A percentile compares a stretch with the other conserved stretches of the same genome.
These are phyloP conservation scores for Raillietiella orientalis DNA, from an alignment of 2,888 invertebrate species.

Conservation along the genomic window DNA sequence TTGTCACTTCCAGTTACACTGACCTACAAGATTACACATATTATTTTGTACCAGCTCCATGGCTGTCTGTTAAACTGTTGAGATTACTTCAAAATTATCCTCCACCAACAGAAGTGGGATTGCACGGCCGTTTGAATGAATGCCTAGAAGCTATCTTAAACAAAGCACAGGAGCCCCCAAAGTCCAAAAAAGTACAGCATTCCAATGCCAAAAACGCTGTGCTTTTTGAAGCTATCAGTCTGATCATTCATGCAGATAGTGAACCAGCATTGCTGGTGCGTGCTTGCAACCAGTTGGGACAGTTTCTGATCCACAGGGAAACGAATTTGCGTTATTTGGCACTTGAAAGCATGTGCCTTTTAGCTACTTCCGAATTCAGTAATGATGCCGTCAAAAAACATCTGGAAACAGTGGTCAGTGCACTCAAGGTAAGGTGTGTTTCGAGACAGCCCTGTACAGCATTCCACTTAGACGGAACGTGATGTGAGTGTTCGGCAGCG, in stretches of 20 bases:
- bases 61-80: conserved; percentile 90
- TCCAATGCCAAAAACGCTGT: conserved; percentile 99
- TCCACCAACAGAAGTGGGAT: conserved; percentile 88
- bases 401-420: conserved; percentile 92
- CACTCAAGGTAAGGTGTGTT: conserved; percentile 37
- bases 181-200: conserved; percentile 99
- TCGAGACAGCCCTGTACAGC: background rate
- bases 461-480: conserved; percentile 45
- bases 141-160: conserved; percentile 92
- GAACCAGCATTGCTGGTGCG: conserved; percentile 86
- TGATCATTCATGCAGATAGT: conserved; percentile 96
- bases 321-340: conserved; percentile 93
- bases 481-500: conserved; percentile 93
- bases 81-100: conserved; percentile 91
- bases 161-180: conserved; percentile 96
- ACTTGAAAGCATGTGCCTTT: conserved; percentile 93
- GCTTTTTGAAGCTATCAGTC: conserved; percentile 93
- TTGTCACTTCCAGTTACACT: conserved; percentile 94
- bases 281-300: conserved; percentile 93
- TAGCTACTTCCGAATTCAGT: conserved; percentile 95
- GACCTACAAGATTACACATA: conserved; percentile 99
- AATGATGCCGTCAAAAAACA: conserved; percentile 99
- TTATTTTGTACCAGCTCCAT: conserved; percentile 99
- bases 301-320: conserved; percentile 70
- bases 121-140: conserved; percentile 78